Percentiles rank a stretch among this genome's conserved stretches.
phyloP scores from a whole-genome alignment of 2,888 invertebrate species.

The Oscheius onirici region DNA sequence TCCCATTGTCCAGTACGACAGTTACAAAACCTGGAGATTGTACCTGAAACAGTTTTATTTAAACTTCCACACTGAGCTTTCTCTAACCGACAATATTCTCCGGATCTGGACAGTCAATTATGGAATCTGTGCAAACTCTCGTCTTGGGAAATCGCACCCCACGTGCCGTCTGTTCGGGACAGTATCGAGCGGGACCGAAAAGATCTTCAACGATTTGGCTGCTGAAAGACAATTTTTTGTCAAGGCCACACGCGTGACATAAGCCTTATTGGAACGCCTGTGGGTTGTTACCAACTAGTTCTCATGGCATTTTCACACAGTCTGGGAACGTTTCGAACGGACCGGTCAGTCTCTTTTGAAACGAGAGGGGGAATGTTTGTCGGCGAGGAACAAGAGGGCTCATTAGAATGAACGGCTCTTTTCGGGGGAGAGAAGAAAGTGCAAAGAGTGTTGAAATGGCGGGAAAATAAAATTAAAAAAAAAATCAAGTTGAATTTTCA shows the following conservation, averaged over 20 bases:
- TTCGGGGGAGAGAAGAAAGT: too few relatives aligned
- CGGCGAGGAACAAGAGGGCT: too few relatives aligned
- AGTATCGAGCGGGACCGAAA: conserved; percentile 34
- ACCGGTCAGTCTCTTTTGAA: conserved; percentile 17
- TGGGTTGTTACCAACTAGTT: not conserved
- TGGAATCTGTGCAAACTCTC: conserved; percentile 47
- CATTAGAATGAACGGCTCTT: too few relatives aligned
- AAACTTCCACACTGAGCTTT: not conserved
- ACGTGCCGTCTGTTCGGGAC: conserved; percentile 34
- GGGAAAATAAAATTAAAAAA: too few relatives aligned
- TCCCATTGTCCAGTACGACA: conserved; percentile 56
- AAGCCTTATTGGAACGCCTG: conserved; percentile 13
- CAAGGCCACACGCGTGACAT: too few relatives aligned
- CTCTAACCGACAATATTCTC: conserved; percentile 48
- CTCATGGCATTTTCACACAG: not conserved
- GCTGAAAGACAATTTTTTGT: conserved; percentile 3
- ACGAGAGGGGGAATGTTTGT: not conserved
- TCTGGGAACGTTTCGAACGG: not conserved
- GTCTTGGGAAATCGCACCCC: conserved; percentile 50
- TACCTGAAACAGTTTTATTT: conserved; percentile 32
- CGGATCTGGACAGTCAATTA: conserved; percentile 53
- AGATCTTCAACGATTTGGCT: conserved; percentile 23
- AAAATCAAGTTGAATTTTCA: too few relatives aligned
- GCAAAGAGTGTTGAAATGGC: too few relatives aligned
- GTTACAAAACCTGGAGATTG: conserved; percentile 53